Evolutionary conservation across 2,797 vertebrate species (phyloP), one percentile per base, ranked within the genome.

Genomic region (Tolypeutes matacus): DNA sequence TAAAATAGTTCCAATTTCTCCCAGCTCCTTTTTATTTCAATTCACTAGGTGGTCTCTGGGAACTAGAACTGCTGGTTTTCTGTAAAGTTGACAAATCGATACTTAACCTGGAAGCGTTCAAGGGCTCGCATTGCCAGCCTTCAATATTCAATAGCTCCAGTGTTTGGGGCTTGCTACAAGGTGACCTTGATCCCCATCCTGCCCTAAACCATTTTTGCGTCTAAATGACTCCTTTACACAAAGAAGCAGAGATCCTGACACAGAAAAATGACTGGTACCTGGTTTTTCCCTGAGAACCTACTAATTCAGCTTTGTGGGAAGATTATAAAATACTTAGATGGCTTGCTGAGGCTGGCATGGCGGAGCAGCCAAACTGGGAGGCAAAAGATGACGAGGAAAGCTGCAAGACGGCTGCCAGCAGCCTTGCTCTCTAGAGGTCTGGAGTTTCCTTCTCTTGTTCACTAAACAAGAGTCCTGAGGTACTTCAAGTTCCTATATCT

Each of bases 1-100:
- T 81, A 95, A 97, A 97, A 96, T 93, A 96, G 96, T 69, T 67
- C 64, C 77, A 49, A 76, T 94, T 91, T 92, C 93, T 92, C 89
- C 77, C 85, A 4, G 93, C 89, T 95, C 93, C 67, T 94, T 94
- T 94, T 89, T 13, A 83, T 88, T 95, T 92, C 81, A 83, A 27
- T 96, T 93, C 62, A 51, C 95, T 94, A 34, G 96, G 96, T 94
- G 93, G 95, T 96, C 97, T 91, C 76, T 36, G 75, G 77, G 93
- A 95, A 93, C 78, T 10, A 67, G 94, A 80, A 96, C 85, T 73
- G 93, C 82, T 91, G 89, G 86, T 94, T 86, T 96, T 92, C 87
- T 92, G 51, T 42, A 49, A 69, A 75, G 78, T 0, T 34, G 86
- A 95, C 34, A 64, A 65, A 77, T 84, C 13, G 21, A 56, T 86